Conservation (phyloP, 1,140 invertebrate genomes). For the Papilio dardanus region DNA sequence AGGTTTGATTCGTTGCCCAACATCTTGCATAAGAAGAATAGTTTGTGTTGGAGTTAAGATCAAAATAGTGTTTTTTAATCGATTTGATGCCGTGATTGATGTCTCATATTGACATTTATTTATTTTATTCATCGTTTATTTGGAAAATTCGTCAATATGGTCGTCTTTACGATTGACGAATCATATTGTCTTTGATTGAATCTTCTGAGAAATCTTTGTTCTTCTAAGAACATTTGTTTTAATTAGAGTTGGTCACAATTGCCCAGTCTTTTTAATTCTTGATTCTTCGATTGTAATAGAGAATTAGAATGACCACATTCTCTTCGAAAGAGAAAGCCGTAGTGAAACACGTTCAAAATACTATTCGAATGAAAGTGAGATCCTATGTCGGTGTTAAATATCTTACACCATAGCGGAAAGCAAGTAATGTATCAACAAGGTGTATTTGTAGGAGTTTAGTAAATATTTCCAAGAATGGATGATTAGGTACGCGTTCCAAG, state of each 20-base stretch:
- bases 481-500: no score
- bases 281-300: background rate
- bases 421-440: background rate
- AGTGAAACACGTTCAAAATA: constrained; percentile 11
- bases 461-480: no score
- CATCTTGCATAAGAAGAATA: constrained; percentile 23
- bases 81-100: constrained; percentile 5
- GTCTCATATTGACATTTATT: background rate
- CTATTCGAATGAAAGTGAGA: constrained; percentile 7
- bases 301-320: background rate
- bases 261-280: background rate
- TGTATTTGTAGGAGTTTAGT: background rate
- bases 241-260: background rate
- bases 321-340: background rate
- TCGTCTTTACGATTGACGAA: no score
- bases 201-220: no score
- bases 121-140: background rate
- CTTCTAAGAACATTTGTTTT: background rate
- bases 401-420: background rate
- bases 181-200: no score
- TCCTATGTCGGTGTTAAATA: background rate
- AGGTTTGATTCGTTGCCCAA: constrained; percentile 9
- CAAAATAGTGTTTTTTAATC: background rate
- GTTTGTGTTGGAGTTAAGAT: constrained; percentile 1
- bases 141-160: background rate